Evolutionary conservation across 2,113 vertebrate genomes (phyloP), one percentile per base, ranked within the genome.

Genomic region (Perognathus longimembris): DNA sequence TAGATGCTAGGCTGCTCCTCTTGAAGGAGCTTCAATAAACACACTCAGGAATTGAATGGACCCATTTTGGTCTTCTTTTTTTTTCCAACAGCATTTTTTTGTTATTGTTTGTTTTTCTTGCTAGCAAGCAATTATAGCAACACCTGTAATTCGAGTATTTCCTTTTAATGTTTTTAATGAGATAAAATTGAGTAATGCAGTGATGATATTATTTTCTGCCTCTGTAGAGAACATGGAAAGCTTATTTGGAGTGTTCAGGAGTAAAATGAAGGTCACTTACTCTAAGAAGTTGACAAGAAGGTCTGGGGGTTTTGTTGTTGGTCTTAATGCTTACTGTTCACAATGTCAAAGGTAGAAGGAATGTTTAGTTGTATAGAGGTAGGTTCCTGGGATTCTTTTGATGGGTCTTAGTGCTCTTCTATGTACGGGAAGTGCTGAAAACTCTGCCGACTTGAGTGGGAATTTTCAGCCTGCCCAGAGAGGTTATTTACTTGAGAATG

Each of bases 141-240:
- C 26, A 42, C 4, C 70, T 89, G 26, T 79, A 64, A 74, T 67
- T 66, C 40, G 34, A 70, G 75, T 21, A 50, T 66, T 81, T 79
- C 15, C 6, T 63, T 78, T 90, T 50, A 12, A 90, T 34, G 9
- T 84, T 89, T 92, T 92, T 50, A 66, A 71, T 77, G 73, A 66
- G 63, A 61, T 36, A 57, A 79, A 92, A 70, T 54, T 64, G 90
- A 89, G 30, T 75, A 26, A 78, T 50, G 12, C 14, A 28, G 28
- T 63, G 30, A 34, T 88, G 45, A 71, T 64, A 81, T 61, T 64
- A 81, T 61, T 92, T 42, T 87, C n/a, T 78, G 30, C 15, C 32
- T 86, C 18, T 54, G 10, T 59, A n/a, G 34, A 28, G 28, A 3
- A 26, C 59, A 24, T 36, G 70, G 18, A n/a, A 42, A 66, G 21